Percentiles rank a stretch among this genome's conserved stretches.
Conservation (phyloP, 2,113 vertebrate species). For the Pituophis catenifer region DNA sequence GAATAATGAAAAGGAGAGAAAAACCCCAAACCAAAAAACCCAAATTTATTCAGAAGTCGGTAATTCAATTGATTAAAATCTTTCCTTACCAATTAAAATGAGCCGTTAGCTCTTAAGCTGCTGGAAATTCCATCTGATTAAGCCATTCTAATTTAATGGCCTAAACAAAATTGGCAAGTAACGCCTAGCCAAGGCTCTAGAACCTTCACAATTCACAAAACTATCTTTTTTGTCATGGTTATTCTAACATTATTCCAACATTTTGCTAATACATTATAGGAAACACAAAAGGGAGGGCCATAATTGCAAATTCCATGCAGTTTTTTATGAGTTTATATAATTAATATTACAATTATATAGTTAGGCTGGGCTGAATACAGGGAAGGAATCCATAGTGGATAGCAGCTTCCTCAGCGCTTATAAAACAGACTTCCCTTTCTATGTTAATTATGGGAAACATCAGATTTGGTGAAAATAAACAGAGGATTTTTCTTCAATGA, state of each 20-base stretch:
- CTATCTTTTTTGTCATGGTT: not conserved
- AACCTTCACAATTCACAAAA: not conserved
- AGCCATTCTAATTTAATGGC: not conserved
- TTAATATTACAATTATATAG: not conserved
- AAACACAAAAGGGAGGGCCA: not conserved
- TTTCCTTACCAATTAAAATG: not conserved
- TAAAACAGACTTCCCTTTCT: not conserved
- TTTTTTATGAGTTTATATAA: not conserved
- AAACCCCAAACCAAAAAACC: not conserved
- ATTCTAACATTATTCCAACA: not conserved
- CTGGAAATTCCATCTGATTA: not conserved
- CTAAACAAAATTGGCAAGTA: not conserved
- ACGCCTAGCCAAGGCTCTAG: not conserved
- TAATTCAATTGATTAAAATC: not conserved
- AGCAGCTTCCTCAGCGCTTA: not conserved
- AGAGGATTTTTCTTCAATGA: not conserved
- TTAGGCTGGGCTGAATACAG: not conserved
- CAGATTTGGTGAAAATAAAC: not conserved
- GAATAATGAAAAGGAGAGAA: not conserved
- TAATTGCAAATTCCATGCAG: not conserved
- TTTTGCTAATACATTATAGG: not conserved
- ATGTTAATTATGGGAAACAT: not conserved
- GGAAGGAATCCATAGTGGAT: not conserved
- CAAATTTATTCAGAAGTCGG: not conserved
- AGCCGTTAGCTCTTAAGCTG: not conserved